Conservation (phyloP, 2,888 invertebrate genomes). For the Hypselothyrea guttata region DNA sequence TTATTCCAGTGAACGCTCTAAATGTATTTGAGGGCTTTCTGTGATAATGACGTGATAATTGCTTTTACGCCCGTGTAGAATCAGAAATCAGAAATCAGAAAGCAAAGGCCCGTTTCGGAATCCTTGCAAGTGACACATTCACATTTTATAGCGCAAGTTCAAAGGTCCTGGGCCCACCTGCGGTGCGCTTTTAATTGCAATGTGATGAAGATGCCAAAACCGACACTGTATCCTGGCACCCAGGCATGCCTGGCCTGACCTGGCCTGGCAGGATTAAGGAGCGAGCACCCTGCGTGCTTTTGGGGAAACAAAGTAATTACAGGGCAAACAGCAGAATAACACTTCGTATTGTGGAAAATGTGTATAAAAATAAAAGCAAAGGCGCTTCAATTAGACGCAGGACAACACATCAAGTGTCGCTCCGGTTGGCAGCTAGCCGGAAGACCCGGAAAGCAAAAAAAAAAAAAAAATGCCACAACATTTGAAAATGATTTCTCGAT, state of each 20-base stretch:
- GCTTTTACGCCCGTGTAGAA: slow-evolving; percentile 43
- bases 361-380: slow-evolving; percentile 11
- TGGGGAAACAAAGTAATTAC: slow-evolving; percentile 74
- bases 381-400: slow-evolving; percentile 49
- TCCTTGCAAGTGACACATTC: slow-evolving; percentile 80
- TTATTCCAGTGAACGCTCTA: no score
- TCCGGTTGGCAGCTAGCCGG: slow-evolving; percentile 46
- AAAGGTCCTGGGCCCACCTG: slow-evolving; percentile 78
- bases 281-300: slow-evolving; percentile 59
- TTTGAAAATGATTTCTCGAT: slow-evolving; percentile 23
- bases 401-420: slow-evolving; percentile 58
- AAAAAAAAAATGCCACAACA: slow-evolving; percentile 51
- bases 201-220: slow-evolving; percentile 67
- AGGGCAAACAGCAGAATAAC: slow-evolving; percentile 5
- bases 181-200: slow-evolving; percentile 80
- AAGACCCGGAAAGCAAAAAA: slow-evolving; percentile 28
- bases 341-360: slow-evolving; percentile 2
- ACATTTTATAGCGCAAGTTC: slow-evolving; percentile 73
- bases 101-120: slow-evolving; percentile 55
- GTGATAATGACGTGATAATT: slow-evolving; percentile 74
- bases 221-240: slow-evolving; percentile 19
- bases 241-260: slow-evolving; percentile 7
- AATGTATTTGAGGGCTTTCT: slow-evolving; percentile 41
- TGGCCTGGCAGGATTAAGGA: slow-evolving; percentile 43
- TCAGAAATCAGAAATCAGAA: slow-evolving; percentile 21